Percentiles rank a stretch among this genome's conserved stretches.
Evolutionary conservation across 2,888 invertebrate genomes (phyloP).

Genomic region (Andrena camellia): DNA sequence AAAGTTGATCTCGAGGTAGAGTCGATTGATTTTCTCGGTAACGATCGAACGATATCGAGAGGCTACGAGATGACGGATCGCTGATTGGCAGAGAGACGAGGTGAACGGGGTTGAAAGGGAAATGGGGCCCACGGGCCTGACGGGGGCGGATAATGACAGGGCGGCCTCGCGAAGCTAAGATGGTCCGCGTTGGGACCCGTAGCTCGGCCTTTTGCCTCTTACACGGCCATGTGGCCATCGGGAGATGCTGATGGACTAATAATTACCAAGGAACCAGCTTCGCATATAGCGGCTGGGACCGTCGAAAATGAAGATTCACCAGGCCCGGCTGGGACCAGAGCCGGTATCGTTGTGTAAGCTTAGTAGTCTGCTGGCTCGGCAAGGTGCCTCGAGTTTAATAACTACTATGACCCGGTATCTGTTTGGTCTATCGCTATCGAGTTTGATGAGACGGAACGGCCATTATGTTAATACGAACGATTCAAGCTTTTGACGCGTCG

Average conservation of each 20-base stretch:
- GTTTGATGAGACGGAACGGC: slow-evolving; percentile 15
- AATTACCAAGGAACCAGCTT: slow-evolving; percentile 79
- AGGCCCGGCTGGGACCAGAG: slow-evolving; percentile 55
- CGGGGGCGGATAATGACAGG: slow-evolving; percentile 85
- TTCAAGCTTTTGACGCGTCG: slow-evolving; percentile 8
- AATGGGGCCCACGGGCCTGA: slow-evolving; percentile 80
- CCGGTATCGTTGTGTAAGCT: slow-evolving; percentile 47
- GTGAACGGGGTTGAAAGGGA: slow-evolving; percentile 82
- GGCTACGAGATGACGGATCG: slow-evolving; percentile 82
- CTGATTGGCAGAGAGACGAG: slow-evolving; percentile 83
- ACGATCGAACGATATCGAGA: slow-evolving; percentile 75
- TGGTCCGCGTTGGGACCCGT: slow-evolving; percentile 69
- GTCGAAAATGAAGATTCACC: slow-evolving; percentile 78
- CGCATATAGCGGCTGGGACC: slow-evolving; percentile 72
- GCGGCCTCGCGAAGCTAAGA: slow-evolving; percentile 79
- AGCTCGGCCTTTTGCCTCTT: slow-evolving; percentile 71
- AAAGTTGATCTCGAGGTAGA: slow-evolving; percentile 23
- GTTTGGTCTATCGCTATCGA: slow-evolving; percentile 46
- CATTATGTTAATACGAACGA: slow-evolving; percentile 27
- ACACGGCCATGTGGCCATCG: slow-evolving; percentile 83
- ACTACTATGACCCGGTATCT: slow-evolving; percentile 31
- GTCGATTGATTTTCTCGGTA: slow-evolving; percentile 53
- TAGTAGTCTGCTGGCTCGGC: slow-evolving; percentile 10
- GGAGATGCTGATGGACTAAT: slow-evolving; percentile 82
- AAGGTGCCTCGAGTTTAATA: slow-evolving; percentile 49